Evolutionary conservation across 2,888 invertebrate genomes (phyloP).

Genomic region (Marasmarcha lunaedactyla): DNA sequence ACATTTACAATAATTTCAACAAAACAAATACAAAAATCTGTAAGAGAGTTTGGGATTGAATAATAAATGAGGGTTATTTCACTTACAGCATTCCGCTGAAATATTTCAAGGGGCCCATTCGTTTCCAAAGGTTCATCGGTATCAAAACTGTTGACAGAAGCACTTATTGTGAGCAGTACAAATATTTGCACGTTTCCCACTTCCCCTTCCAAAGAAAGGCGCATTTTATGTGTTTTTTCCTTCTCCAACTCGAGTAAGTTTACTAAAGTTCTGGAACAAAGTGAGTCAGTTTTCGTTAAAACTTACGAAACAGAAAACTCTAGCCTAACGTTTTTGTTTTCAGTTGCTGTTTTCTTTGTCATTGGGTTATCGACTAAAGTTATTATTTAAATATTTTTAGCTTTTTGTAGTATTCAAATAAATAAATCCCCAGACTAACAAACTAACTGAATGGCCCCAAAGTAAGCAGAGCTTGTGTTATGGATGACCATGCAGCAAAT

Average conservation of each 20-base stretch:
- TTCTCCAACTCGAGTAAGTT: slow-evolving; percentile 83
- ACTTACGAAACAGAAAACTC: too few relatives aligned
- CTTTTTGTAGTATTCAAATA: too few relatives aligned
- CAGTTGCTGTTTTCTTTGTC: too few relatives aligned
- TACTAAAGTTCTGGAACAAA: slow-evolving; percentile 69
- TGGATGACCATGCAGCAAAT: too few relatives aligned
- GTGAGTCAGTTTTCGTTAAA: background rate
- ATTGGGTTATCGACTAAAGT: too few relatives aligned
- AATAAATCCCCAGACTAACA: too few relatives aligned
- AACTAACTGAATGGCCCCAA: too few relatives aligned
- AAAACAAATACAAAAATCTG: background rate
- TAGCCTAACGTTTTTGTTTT: too few relatives aligned
- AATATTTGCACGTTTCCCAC: slow-evolving; percentile 76
- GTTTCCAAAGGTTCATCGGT: slow-evolving; percentile 82
- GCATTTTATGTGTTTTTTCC: slow-evolving; percentile 89
- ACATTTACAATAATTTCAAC: too few relatives aligned
- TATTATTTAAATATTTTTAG: too few relatives aligned
- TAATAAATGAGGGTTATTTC: background rate
- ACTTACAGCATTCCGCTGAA: slow-evolving; percentile 73
- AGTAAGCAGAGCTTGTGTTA: too few relatives aligned
- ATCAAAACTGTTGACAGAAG: slow-evolving; percentile 82
- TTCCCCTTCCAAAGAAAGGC: slow-evolving; percentile 86
- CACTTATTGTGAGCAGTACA: slow-evolving; percentile 91
- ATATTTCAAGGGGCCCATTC: slow-evolving; percentile 67
- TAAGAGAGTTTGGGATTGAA: background rate